phyloP scores from a whole-genome alignment of 2,888 invertebrate genomes.

The Caradrina kadenii region DNA sequence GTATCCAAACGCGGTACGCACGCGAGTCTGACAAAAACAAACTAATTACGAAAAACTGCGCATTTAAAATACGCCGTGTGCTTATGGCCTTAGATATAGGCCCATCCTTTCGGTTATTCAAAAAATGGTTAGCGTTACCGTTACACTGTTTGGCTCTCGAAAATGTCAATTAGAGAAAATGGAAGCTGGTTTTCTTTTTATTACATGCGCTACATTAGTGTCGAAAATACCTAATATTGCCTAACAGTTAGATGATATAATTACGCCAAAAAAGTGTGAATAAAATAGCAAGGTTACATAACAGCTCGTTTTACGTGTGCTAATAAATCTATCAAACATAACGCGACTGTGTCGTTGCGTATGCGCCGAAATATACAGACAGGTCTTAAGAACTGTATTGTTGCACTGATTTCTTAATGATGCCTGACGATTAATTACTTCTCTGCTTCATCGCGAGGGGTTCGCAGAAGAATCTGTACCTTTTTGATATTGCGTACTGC shows the following conservation, averaged over 20 bases:
- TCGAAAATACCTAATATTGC: neutral
- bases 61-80: too few relatives aligned
- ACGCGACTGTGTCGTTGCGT: constrained; percentile 23
- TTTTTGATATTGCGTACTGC: too few relatives aligned
- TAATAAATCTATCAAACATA: constrained; percentile 34
- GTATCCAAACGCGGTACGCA: too few relatives aligned
- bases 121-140: neutral
- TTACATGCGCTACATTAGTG: neutral
- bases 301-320: constrained; percentile 34
- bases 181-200: neutral
- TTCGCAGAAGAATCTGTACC: neutral
- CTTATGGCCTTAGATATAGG: too few relatives aligned
- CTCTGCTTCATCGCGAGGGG: neutral
- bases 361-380: constrained; percentile 16
- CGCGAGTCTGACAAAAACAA: too few relatives aligned
- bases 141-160: neutral
- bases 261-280: constrained; percentile 11
- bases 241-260: neutral
- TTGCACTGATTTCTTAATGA: constrained; percentile 9
- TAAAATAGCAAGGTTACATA: constrained; percentile 27
- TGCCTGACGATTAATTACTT: neutral
- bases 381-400: constrained; percentile 12
- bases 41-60: too few relatives aligned
- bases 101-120: neutral
- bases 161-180: neutral